Conservation (phyloP, 2,113 vertebrate genomes). For the Crotalus horridus region DNA sequence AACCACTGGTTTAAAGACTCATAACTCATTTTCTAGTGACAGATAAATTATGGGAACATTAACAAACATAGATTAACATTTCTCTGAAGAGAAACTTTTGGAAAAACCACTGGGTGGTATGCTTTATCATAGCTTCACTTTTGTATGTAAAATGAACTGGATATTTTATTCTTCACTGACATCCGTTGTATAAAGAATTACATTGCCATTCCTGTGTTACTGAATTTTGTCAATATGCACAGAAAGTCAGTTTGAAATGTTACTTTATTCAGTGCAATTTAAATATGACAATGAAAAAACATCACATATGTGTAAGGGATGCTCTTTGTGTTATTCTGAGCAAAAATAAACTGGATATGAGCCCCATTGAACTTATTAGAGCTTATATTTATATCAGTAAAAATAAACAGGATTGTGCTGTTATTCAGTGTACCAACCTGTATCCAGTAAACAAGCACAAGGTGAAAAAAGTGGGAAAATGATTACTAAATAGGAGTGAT, state of each 20-base stretch:
- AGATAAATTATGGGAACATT: background rate
- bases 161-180: background rate
- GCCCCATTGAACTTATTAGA: background rate
- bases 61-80: background rate
- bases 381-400: background rate
- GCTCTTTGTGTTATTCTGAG: slow-evolving; percentile 23
- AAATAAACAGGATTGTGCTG: background rate
- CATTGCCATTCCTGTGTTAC: background rate
- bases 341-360: background rate
- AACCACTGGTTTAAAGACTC: slow-evolving; percentile 21
- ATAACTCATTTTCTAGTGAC: background rate
- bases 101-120: slow-evolving; percentile 6
- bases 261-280: slow-evolving; percentile 38
- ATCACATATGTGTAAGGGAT: background rate
- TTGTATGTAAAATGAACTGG: background rate
- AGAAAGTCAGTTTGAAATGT: slow-evolving; percentile 16
- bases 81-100: background rate
- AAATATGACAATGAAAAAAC: slow-evolving; percentile 17
- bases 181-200: background rate
- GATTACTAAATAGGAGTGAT: slow-evolving; percentile 56
- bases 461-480: slow-evolving; percentile 28
- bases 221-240: slow-evolving; percentile 8
- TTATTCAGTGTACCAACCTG: slow-evolving; percentile 61
- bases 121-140: slow-evolving; percentile 17
- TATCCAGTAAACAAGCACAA: slow-evolving; percentile 53